Evolutionary conservation across 2,888 invertebrate genomes (phyloP).

Genomic region (Morpho achilles): DNA sequence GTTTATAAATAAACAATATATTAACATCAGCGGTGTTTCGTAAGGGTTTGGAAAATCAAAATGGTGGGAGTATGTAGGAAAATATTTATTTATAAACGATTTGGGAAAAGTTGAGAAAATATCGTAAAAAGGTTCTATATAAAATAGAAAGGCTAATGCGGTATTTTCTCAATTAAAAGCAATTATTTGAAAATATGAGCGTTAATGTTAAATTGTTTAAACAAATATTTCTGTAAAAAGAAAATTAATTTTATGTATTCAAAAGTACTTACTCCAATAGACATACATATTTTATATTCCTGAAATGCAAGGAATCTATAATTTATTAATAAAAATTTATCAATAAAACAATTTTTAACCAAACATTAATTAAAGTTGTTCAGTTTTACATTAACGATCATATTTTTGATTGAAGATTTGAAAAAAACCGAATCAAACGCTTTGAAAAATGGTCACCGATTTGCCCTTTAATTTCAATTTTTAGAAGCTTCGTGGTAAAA

Average conservation of each 20-base stretch:
- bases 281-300: too few relatives aligned
- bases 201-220: slow-evolving; percentile 14
- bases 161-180: slow-evolving; percentile 22
- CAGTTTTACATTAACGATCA: slow-evolving; percentile 27
- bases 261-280: too few relatives aligned
- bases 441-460: slow-evolving; percentile 63
- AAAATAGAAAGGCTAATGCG: background rate
- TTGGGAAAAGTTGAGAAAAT: slow-evolving; percentile 14
- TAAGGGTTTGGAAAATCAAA: background rate
- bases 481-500: slow-evolving; percentile 39
- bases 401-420: slow-evolving; percentile 37
- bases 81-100: slow-evolving; percentile 16
- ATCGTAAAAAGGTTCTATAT: slow-evolving; percentile 5
- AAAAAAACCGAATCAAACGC: slow-evolving; percentile 47
- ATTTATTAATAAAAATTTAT: too few relatives aligned
- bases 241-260: slow-evolving; percentile 1
- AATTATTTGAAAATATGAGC: slow-evolving; percentile 21
- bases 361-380: background rate
- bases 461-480: slow-evolving; percentile 48
- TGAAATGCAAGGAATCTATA: background rate
- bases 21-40: too few relatives aligned
- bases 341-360: background rate
- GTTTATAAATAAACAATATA: slow-evolving; percentile 20
- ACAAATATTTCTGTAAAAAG: slow-evolving; percentile 4
- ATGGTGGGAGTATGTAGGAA: background rate